These are phyloP conservation scores for Oncorhynchus nerka DNA, from an alignment of 2,113 vertebrate genomes.

Conservation along the genomic window DNA sequence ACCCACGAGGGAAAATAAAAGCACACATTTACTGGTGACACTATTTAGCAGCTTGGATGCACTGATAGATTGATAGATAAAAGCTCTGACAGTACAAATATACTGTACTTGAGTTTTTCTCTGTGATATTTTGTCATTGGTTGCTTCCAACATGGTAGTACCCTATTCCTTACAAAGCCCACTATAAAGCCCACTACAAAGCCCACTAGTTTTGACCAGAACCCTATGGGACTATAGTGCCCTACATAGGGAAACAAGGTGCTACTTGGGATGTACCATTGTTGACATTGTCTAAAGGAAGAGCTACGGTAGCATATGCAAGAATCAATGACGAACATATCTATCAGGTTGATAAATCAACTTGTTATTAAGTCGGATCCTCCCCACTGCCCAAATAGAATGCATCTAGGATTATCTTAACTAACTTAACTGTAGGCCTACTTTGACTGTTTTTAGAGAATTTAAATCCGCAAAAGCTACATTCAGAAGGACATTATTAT, in stretches of 20 bases:
- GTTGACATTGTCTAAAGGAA: too few relatives aligned
- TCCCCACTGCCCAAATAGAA: slow-evolving; percentile 30
- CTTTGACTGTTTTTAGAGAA: too few relatives aligned
- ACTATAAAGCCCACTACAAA: too few relatives aligned
- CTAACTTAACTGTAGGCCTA: slow-evolving; percentile 39
- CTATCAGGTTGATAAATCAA: too few relatives aligned
- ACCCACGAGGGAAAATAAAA: slow-evolving; percentile 16
- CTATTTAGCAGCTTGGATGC: slow-evolving; percentile 48
- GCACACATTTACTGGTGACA: slow-evolving; percentile 44
- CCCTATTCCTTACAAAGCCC: too few relatives aligned
- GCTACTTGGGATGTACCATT: too few relatives aligned
- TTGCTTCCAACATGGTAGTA: neutral
- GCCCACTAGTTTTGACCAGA: too few relatives aligned
- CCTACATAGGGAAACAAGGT: too few relatives aligned
- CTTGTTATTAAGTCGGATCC: too few relatives aligned
- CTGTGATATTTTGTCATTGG: slow-evolving; percentile 29
- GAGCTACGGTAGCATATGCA: too few relatives aligned
- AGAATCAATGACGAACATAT: too few relatives aligned
- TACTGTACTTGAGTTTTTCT: slow-evolving; percentile 35
- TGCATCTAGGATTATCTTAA: slow-evolving; percentile 38
- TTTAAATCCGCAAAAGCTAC: slow-evolving; percentile 51
- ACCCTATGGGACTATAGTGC: too few relatives aligned
- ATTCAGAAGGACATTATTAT: slow-evolving; percentile 52
- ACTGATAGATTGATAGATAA: slow-evolving; percentile 9
- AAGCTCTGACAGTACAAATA: slow-evolving; percentile 43